These are phyloP conservation scores for Tanytarsus gracilentus DNA, from an alignment of 2,888 invertebrate genomes.

Conservation along the genomic window DNA sequence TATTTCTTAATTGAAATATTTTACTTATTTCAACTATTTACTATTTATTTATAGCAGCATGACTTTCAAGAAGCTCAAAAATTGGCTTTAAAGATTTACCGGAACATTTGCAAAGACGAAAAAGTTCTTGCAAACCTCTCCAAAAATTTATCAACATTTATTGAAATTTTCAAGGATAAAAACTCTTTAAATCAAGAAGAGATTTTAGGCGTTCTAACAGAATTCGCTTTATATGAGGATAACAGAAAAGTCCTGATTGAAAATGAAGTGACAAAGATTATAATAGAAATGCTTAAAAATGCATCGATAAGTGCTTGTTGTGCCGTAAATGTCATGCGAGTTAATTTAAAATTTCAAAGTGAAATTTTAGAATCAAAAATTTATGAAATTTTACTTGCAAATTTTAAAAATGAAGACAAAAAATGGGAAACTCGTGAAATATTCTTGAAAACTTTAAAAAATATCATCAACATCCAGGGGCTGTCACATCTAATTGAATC, in stretches of 20 bases:
- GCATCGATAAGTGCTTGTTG: background rate
- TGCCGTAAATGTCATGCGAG: conserved; percentile 3
- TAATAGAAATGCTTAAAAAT: background rate
- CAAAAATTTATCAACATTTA: background rate
- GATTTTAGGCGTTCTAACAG: background rate
- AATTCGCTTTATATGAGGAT: conserved; percentile 9
- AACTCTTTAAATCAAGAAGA: background rate
- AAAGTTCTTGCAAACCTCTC: background rate
- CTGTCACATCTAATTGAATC: background rate
- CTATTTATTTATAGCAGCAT: background rate
- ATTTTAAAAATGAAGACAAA: background rate
- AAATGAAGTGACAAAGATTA: background rate
- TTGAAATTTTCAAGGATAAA: background rate
- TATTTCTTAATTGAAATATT: background rate
- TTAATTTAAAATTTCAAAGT: background rate
- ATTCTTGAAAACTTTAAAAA: background rate
- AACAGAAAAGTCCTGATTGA: conserved; percentile 1
- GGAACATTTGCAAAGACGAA: conserved; percentile 1
- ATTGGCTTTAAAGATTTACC: background rate
- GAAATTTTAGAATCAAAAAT: conserved; percentile 15
- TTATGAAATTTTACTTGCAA: background rate
- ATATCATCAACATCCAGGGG: conserved; percentile 11
- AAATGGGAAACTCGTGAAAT: background rate
- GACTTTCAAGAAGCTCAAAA: background rate
- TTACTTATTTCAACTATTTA: background rate